phyloP scores from a whole-genome alignment of 2,888 invertebrate species.

The Junonia oenone region DNA sequence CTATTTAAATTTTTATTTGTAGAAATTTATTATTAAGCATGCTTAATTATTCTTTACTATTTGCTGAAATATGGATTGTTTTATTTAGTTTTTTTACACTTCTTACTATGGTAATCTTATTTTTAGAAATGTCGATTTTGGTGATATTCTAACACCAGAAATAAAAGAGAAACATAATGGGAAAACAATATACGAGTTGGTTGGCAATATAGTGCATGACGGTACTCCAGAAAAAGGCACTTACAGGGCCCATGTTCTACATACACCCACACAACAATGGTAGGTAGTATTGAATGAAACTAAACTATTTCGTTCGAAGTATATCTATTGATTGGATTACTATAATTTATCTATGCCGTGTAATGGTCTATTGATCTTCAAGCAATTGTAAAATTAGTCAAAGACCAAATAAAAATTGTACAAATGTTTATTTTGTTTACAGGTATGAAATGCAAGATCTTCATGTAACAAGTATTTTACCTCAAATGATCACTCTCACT shows the following conservation, averaged over 20 bases:
- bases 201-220: constrained; percentile 99
- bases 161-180: constrained; percentile 86
- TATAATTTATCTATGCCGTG: no score
- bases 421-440: constrained; percentile 23
- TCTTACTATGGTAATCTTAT: no score
- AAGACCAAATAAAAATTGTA: no score
- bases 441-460: constrained; percentile 96
- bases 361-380: no score
- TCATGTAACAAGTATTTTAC: constrained; percentile 98
- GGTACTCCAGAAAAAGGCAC: constrained; percentile 97
- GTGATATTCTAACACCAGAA: constrained; percentile 94
- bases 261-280: constrained; percentile 91
- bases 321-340: not conserved
- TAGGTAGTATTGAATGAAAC: constrained; percentile 49
- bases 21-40: no score
- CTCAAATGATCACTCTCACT: constrained; percentile 99
- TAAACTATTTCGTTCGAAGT: not conserved
- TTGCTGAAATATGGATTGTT: not conserved
- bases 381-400: no score
- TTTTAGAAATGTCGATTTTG: constrained; percentile 95
- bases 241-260: constrained; percentile 95
- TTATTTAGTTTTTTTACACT: no score
- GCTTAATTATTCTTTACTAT: no score
- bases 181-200: constrained; percentile 94
- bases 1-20: no score